These are phyloP conservation scores for Marmota flaviventris DNA, from an alignment of 2,113 vertebrate genomes.

Conservation along the genomic window DNA sequence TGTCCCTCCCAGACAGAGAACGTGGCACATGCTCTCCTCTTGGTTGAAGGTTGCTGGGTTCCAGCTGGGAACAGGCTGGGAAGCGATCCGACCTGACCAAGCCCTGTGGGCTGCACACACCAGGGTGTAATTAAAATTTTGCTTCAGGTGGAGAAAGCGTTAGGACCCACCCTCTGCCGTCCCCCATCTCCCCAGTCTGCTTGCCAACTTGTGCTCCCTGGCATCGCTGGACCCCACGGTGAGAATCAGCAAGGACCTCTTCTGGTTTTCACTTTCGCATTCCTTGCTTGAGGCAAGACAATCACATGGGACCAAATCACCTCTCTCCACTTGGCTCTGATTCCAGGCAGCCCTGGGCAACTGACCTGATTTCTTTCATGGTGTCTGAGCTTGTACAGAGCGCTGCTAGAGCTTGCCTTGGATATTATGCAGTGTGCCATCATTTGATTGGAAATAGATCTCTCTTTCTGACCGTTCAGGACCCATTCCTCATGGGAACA, in stretches of 20 bases:
- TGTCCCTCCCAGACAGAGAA: constrained; percentile 53
- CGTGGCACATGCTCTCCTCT: constrained; percentile 2
- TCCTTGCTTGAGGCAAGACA: not conserved
- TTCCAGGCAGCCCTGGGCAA: not conserved
- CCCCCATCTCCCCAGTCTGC: constrained; percentile 70
- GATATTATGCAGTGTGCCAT: rapidly evolving
- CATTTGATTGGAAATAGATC: not conserved
- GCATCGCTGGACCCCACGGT: constrained; percentile 68
- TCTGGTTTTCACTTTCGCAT: not conserved
- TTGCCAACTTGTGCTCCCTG: constrained; percentile 75
- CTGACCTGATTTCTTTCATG: not conserved
- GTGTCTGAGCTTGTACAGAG: not conserved
- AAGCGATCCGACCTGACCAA: not conserved
- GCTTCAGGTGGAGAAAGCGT: constrained; percentile 71
- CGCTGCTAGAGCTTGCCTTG: not conserved
- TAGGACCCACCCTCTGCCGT: constrained; percentile 62
- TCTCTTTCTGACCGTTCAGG: not conserved
- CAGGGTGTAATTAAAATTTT: constrained; percentile 64
- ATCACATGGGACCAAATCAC: not conserved
- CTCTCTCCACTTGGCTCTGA: not conserved
- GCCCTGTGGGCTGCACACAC: constrained; percentile 34
- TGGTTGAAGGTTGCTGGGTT: not conserved
- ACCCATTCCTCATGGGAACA: rapidly evolving
- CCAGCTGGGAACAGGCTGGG: not conserved
- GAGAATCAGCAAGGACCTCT: not conserved